Conservation (phyloP, 2,113 vertebrate species). For the Oreochromis aureus region DNA sequence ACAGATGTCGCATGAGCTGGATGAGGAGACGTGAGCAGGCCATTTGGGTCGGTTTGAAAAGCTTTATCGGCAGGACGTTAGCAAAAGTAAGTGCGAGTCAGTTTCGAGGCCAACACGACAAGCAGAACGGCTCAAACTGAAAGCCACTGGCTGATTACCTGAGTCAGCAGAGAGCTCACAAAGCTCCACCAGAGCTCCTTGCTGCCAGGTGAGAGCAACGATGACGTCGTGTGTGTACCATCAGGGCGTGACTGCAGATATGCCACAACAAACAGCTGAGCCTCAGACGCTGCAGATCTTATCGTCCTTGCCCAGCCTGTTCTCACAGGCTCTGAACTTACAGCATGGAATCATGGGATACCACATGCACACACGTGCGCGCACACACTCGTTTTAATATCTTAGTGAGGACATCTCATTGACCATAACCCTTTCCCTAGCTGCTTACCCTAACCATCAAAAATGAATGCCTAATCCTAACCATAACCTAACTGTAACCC, state of each 20-base stretch:
- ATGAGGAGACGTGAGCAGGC: not conserved
- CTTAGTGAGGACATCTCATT: not conserved
- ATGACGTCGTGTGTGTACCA: not conserved
- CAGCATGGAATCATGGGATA: not conserved
- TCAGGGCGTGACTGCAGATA: not conserved
- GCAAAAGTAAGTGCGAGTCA: not conserved
- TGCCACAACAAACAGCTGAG: not conserved
- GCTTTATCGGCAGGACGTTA: not conserved
- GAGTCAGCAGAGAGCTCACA: not conserved
- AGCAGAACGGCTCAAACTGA: not conserved
- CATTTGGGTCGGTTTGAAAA: not conserved
- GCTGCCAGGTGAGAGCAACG: not conserved
- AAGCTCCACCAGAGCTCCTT: not conserved
- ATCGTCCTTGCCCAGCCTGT: not conserved
- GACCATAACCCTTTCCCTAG: not conserved
- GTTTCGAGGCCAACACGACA: not conserved
- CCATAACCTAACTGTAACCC: not conserved
- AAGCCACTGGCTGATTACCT: not conserved
- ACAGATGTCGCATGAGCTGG: not conserved
- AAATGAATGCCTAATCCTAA: not conserved
- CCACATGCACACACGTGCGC: not conserved
- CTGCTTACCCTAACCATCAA: not conserved
- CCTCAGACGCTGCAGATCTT: not conserved
- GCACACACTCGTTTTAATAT: not conserved
- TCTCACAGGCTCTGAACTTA: not conserved